A percentile compares a stretch with the other conserved stretches of the same genome.
phyloP scores from a whole-genome alignment of 2,888 invertebrate genomes.

The Lutraria lutraria region DNA sequence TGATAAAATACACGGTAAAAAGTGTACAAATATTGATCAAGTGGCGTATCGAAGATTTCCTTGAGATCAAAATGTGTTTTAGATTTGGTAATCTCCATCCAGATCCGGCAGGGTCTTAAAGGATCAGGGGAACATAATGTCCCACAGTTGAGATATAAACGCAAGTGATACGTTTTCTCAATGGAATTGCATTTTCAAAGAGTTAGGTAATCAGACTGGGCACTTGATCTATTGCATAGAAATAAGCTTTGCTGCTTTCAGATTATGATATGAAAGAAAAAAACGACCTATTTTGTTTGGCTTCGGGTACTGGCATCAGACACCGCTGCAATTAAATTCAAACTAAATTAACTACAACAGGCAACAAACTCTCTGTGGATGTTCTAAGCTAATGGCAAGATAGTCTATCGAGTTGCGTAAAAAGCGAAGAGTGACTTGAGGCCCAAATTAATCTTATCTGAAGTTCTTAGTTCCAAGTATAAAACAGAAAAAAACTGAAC shows the following conservation, averaged over 20 bases:
- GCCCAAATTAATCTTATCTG: not conserved
- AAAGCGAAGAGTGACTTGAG: not conserved
- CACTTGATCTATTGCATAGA: conserved; percentile 16
- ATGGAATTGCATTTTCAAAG: conserved; percentile 43
- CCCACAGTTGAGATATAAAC: conserved; percentile 42
- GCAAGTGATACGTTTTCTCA: conserved; percentile 37
- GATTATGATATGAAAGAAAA: not conserved
- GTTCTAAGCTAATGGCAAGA: not conserved
- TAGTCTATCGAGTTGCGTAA: not conserved
- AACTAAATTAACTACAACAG: not conserved
- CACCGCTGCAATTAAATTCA: not conserved
- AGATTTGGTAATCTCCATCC: conserved; percentile 48
- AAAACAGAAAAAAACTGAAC: too few relatives aligned
- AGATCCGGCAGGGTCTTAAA: conserved; percentile 49
- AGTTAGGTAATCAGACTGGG: conserved; percentile 13
- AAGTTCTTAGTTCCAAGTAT: too few relatives aligned
- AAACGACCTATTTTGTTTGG: not conserved
- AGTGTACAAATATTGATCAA: conserved; percentile 60
- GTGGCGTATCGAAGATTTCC: conserved; percentile 48
- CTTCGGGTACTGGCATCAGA: not conserved
- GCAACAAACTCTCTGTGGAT: not conserved
- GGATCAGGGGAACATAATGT: conserved; percentile 52
- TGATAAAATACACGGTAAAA: conserved; percentile 55
- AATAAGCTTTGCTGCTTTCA: not conserved
- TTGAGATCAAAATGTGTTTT: conserved; percentile 56